These are phyloP conservation scores for Pelobates cultripes DNA, from an alignment of 2,797 vertebrate species.

Conservation along the genomic window DNA sequence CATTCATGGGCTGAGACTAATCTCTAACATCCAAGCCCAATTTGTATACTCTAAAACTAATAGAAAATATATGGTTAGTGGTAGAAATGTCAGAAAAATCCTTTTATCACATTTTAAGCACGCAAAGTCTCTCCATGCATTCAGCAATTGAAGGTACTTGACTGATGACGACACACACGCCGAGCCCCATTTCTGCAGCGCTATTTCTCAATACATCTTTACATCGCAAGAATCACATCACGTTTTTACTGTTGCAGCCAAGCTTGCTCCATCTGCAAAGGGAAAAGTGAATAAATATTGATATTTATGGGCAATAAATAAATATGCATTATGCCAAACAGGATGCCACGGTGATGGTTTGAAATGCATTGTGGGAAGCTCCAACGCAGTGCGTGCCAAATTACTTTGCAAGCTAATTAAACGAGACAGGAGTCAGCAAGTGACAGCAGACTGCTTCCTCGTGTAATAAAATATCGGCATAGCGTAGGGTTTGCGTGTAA, in stretches of 20 bases:
- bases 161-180: too few species aligned
- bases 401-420: constrained; percentile 5
- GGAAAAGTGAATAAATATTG: not conserved
- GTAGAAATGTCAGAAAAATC: too few species aligned
- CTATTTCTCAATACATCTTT: too few species aligned
- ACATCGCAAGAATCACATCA: too few species aligned
- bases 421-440: not conserved
- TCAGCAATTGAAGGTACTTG: too few species aligned
- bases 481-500: not conserved
- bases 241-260: not conserved
- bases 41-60: too few species aligned
- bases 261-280: not conserved
- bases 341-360: not conserved
- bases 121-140: too few species aligned
- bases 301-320: not conserved
- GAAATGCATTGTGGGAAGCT: not conserved
- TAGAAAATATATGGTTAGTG: too few species aligned
- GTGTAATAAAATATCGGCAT: constrained; percentile 2
- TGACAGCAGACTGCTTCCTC: not conserved
- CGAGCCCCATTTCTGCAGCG: too few species aligned
- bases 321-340: not conserved
- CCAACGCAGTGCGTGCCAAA: not conserved
- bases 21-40: too few species aligned
- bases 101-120: too few species aligned
- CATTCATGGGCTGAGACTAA: too few species aligned